Percentiles rank a stretch among this genome's conserved stretches.
These are phyloP conservation scores for Lepidurus packardi DNA, from an alignment of 1,140 invertebrate genomes.

Conservation along the genomic window DNA sequence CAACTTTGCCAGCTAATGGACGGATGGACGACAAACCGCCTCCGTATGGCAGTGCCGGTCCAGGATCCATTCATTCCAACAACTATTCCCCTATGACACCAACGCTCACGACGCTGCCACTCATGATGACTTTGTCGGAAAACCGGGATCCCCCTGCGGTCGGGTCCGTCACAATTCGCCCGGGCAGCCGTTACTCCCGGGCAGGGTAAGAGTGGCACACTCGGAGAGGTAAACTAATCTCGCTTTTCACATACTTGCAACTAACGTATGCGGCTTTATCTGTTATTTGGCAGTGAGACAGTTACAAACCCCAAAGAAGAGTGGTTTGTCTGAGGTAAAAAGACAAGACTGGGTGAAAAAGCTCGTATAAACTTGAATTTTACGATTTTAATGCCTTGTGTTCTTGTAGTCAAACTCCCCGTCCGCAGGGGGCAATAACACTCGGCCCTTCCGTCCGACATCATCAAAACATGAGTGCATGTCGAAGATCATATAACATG, in stretches of 20 bases:
- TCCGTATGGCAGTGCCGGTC: constrained; percentile 50
- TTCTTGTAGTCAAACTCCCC: constrained; percentile 13
- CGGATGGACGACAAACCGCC: constrained; percentile 56
- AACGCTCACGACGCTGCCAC: constrained; percentile 40
- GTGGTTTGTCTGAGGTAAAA: constrained; percentile 55
- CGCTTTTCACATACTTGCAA: background rate
- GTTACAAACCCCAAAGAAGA: constrained; percentile 58
- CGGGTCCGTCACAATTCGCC: constrained; percentile 59
- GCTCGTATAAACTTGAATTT: background rate
- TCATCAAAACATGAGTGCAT: constrained; percentile 2
- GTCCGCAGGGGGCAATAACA: constrained; percentile 16
- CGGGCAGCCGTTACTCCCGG: constrained; percentile 66
- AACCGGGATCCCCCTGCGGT: constrained; percentile 90
- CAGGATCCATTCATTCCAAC: constrained; percentile 33
- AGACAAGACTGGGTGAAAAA: background rate
- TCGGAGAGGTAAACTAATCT: constrained; percentile 49
- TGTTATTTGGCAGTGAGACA: constrained; percentile 49
- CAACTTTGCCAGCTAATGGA: constrained; percentile 56
- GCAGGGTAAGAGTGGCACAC: constrained; percentile 59
- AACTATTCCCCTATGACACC: constrained; percentile 22
- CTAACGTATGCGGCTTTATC: constrained; percentile 36
- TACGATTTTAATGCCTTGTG: background rate
- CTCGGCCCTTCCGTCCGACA: constrained; percentile 2
- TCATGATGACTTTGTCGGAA: constrained; percentile 58
- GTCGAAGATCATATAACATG: background rate